A percentile compares a stretch with the other conserved stretches of the same genome.
Evolutionary conservation across 2,797 vertebrate genomes (phyloP).

Genomic region (Cryptoprocta ferox): DNA sequence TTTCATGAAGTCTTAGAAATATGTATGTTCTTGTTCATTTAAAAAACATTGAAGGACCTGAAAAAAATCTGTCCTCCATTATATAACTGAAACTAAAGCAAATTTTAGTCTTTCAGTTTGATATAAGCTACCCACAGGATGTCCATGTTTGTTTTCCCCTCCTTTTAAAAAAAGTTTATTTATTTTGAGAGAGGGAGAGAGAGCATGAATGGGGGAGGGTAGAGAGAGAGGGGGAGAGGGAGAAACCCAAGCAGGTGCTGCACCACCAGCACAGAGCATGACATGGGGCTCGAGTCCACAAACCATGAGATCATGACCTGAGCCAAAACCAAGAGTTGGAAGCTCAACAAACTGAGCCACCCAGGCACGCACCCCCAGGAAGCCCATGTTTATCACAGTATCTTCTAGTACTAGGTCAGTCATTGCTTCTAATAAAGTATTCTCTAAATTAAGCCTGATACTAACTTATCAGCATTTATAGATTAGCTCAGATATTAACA

Average conservation of each 20-base stretch:
- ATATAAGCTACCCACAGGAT: conserved; percentile 82
- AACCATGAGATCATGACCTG: no score
- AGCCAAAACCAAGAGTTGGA: no score
- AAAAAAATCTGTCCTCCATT: conserved; percentile 83
- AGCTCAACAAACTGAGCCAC: no score
- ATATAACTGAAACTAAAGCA: conserved; percentile 83
- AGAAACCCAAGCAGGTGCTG: no score
- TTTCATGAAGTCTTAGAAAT: conserved; percentile 81
- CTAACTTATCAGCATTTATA: conserved; percentile 13
- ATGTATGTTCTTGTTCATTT: conserved; percentile 75
- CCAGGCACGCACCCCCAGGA: not conserved
- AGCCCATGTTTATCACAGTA: conserved; percentile 77
- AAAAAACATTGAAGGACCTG: conserved; percentile 73
- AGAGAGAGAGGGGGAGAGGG: no score
- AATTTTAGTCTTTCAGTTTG: conserved; percentile 74
- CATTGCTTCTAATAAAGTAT: conserved; percentile 76
- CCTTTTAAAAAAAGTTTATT: no score
- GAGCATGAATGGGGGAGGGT: no score
- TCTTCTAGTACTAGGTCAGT: conserved; percentile 78
- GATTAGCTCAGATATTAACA: conserved; percentile 58
- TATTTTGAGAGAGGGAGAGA: no score
- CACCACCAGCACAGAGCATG: no score
- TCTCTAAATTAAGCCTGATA: conserved; percentile 80
- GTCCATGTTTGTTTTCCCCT: conserved; percentile 55
- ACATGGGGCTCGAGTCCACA: no score